Conservation (phyloP, 2,113 vertebrate genomes). For the Phocoena sinus region DNA sequence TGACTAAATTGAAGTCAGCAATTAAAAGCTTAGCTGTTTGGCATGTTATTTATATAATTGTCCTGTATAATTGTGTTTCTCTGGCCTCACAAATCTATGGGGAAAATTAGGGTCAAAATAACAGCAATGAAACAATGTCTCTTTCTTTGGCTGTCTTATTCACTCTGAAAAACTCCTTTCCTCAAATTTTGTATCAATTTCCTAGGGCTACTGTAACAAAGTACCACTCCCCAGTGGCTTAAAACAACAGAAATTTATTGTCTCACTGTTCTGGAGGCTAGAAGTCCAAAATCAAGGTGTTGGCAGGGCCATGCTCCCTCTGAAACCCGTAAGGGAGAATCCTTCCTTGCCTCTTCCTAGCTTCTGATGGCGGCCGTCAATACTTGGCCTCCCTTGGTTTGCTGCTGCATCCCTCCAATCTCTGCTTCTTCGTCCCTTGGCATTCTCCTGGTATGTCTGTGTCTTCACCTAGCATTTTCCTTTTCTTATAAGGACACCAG, state of each 20-base stretch:
- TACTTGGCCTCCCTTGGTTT: neutral
- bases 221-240: neutral
- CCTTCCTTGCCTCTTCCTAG: neutral
- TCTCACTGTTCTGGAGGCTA: neutral
- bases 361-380: neutral
- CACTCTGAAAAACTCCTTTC: neutral
- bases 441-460: neutral
- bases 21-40: slow-evolving; percentile 1
- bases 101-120: neutral
- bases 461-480: neutral
- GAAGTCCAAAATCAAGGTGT: neutral
- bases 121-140: neutral
- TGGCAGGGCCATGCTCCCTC: neutral
- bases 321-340: neutral
- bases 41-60: neutral
- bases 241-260: neutral
- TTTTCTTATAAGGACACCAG: neutral
- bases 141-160: neutral
- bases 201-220: neutral
- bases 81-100: neutral
- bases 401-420: neutral
- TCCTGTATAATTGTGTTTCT: neutral
- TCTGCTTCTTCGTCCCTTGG: neutral
- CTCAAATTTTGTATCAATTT: neutral
- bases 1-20: neutral